Evolutionary conservation across 2,113 vertebrate genomes (phyloP), one percentile per base, ranked within the genome.

Genomic region (Pyrgilauda ruficollis): DNA sequence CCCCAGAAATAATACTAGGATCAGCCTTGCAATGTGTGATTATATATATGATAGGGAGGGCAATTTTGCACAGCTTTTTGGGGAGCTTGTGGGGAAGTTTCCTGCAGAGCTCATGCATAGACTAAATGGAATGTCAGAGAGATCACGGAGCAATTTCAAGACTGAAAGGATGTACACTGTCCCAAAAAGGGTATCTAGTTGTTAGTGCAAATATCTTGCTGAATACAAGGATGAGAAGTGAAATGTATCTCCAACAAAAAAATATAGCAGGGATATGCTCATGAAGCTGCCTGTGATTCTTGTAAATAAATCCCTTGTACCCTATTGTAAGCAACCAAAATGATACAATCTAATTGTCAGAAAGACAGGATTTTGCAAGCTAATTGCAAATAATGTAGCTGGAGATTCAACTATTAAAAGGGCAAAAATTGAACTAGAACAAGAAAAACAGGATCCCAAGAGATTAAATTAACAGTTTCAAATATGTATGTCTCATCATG

Each of bases 401-500:
- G 56, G 31, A 89, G 26, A 66, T 73, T 61, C 87, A 94, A 67
- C 22, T 82, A 69, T 50, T 89, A 69, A 76, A 91, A 83, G 52
- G 81, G 39, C 17, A 92, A 89, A 90, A 93, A 85, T 46, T 83
- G 47, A 84, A 64, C 66, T 15, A 81, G 24, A 82, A 47, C 20
- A 94, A 90, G 92, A 55, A 93, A 81, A 94, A 59, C 15, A 93
- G 37, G 79, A 87, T 35, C 61, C 50, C 64, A 84, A 74, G 79
- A 90, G 86, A 87, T 64, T 89, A 94, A 88, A 89, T 92, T 88
- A 84, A 69, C 10, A 39, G 33, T 86, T 90, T 92, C 47, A 88
- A 68, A 83, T 67, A 35, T 18, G 22, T 27, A 15, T 41, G 58
- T 44, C 67, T 95, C n/a, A 70, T 91, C 53, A 62, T 43, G 31